Evolutionary conservation across 2,113 vertebrate genomes (phyloP).

Genomic region (Falcunculus frontatus): DNA sequence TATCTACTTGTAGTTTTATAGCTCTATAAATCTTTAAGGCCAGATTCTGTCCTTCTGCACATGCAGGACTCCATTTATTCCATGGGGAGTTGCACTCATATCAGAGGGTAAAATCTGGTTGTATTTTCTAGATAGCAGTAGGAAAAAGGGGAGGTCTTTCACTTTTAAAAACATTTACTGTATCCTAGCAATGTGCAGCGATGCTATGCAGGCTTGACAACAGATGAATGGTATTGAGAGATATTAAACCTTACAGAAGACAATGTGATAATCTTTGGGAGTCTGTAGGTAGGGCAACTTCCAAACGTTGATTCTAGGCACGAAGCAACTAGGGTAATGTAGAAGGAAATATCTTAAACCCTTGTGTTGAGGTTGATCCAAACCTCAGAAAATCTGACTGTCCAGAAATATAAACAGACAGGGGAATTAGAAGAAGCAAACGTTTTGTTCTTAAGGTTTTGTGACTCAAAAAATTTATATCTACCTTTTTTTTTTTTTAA

Average conservation of each 20-base stretch:
- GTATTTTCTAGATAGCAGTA: constrained; percentile 42
- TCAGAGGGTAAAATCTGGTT: constrained; percentile 34
- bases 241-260: not conserved
- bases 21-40: constrained; percentile 22
- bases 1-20: constrained; percentile 20
- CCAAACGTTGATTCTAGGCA: not conserved
- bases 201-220: constrained; percentile 32
- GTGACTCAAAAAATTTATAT: not conserved
- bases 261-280: not conserved
- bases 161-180: constrained; percentile 55
- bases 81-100: not conserved
- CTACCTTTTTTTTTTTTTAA: not conserved
- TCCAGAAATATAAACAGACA: not conserved
- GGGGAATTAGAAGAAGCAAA: not conserved
- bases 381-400: not conserved
- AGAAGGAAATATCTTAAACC: not conserved
- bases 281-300: not conserved
- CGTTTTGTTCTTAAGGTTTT: constrained; percentile 16
- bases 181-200: constrained; percentile 40
- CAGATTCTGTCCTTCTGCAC: not conserved
- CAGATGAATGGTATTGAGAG: not conserved
- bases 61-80: not conserved
- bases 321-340: not conserved
- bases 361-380: not conserved
- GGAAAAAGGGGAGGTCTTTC: constrained; percentile 50